Evolutionary conservation across 2,797 vertebrate genomes (phyloP).

Genomic region (Tokudaia tokunoshimensis): DNA sequence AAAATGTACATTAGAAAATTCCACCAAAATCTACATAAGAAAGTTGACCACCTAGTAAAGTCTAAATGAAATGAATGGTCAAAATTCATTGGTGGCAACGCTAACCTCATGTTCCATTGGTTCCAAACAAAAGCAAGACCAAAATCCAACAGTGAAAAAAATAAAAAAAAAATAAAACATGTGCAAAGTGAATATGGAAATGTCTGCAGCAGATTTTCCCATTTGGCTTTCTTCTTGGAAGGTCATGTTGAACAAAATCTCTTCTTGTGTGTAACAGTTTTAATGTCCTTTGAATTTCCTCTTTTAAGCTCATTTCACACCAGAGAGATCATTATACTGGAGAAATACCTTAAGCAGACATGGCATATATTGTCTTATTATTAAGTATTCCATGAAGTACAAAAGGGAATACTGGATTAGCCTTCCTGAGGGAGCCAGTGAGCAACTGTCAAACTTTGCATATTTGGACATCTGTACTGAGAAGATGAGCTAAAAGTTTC

Average conservation of each 20-base stretch:
- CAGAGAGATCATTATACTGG: background rate
- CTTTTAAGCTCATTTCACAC: conserved; percentile 5
- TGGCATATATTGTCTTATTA: background rate
- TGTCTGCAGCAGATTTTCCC: background rate
- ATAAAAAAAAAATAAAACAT: too few species aligned
- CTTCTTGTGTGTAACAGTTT: background rate
- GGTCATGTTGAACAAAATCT: background rate
- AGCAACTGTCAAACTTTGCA: conserved; percentile 22
- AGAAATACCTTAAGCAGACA: background rate
- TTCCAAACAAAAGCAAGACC: background rate
- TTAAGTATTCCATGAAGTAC: background rate
- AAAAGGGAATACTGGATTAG: conserved; percentile 10
- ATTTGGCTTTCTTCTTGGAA: background rate
- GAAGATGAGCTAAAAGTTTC: background rate
- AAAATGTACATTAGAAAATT: background rate
- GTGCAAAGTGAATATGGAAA: background rate
- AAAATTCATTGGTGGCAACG: background rate
- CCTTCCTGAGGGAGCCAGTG: background rate
- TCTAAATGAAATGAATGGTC: background rate
- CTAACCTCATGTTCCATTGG: background rate
- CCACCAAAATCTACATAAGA: background rate
- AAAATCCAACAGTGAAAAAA: too few species aligned
- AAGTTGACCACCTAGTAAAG: background rate
- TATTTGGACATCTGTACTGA: background rate
- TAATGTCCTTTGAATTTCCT: background rate